Conservation (phyloP, 1,140 invertebrate species). For the Rhagoletis zephyria region DNA sequence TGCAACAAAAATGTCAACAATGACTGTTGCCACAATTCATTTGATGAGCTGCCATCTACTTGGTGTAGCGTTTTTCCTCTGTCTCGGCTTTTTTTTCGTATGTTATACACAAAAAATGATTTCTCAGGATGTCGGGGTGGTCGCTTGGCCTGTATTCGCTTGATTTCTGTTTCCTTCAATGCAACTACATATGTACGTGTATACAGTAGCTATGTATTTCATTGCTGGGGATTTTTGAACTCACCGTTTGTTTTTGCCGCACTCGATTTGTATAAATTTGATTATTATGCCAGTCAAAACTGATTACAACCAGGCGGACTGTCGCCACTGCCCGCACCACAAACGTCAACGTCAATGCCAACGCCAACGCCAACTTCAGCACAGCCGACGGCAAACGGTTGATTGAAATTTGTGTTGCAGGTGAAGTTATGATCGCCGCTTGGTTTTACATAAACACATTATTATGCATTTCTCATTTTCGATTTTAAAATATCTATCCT, state of each 20-base stretch:
- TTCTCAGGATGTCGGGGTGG: slow-evolving; percentile 54
- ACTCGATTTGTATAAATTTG: slow-evolving; percentile 54
- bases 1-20: slow-evolving; percentile 47
- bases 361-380: background rate
- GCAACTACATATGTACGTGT: slow-evolving; percentile 5
- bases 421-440: slow-evolving; percentile 53
- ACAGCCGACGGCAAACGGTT: slow-evolving; percentile 10
- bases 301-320: slow-evolving; percentile 28
- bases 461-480: background rate
- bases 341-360: background rate
- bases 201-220: background rate
- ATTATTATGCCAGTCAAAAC: slow-evolving; percentile 53
- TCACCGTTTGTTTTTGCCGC: background rate
- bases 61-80: background rate
- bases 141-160: background rate
- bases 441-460: background rate
- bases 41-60: slow-evolving; percentile 43
- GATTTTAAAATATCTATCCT: background rate
- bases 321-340: background rate
- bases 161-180: slow-evolving; percentile 50
- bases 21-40: slow-evolving; percentile 45
- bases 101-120: slow-evolving; percentile 36
- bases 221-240: background rate
- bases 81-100: background rate
- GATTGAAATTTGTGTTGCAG: slow-evolving; percentile 32